Conservation (phyloP, 2,113 vertebrate genomes). For the Irena cyanogastra region DNA sequence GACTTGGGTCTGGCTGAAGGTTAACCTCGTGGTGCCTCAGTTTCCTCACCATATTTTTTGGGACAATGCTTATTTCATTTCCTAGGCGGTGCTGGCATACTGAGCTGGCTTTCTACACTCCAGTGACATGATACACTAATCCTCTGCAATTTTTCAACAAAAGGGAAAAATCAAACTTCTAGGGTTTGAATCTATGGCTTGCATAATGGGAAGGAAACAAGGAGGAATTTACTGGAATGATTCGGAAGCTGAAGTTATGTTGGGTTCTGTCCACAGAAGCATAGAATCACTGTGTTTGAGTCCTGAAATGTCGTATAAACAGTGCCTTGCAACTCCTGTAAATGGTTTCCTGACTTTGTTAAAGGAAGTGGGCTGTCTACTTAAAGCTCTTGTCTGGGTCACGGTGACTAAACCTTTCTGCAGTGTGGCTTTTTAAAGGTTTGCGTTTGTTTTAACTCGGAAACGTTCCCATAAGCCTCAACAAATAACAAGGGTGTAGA, state of each 20-base stretch:
- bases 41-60: neutral
- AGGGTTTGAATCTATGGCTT: neutral
- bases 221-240: constrained; percentile 16
- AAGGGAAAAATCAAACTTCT: neutral
- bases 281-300: neutral
- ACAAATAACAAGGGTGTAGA: neutral
- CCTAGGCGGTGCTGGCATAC: neutral
- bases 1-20: neutral
- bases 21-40: constrained; percentile 15
- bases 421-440: neutral
- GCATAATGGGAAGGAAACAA: neutral
- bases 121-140: neutral
- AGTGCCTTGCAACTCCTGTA: neutral
- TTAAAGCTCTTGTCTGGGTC: constrained; percentile 44
- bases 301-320: constrained; percentile 33
- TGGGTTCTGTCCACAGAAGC: constrained; percentile 12
- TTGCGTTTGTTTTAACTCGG: neutral
- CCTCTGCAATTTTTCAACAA: neutral
- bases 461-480: neutral
- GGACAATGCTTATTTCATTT: neutral
- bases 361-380: constrained; percentile 48
- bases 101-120: neutral
- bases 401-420: constrained; percentile 27
- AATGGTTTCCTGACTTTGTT: constrained; percentile 38
- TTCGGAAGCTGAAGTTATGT: neutral